These are phyloP conservation scores for Forbesichthys papilliferus DNA, from an alignment of 2,113 vertebrate species.

Conservation along the genomic window DNA sequence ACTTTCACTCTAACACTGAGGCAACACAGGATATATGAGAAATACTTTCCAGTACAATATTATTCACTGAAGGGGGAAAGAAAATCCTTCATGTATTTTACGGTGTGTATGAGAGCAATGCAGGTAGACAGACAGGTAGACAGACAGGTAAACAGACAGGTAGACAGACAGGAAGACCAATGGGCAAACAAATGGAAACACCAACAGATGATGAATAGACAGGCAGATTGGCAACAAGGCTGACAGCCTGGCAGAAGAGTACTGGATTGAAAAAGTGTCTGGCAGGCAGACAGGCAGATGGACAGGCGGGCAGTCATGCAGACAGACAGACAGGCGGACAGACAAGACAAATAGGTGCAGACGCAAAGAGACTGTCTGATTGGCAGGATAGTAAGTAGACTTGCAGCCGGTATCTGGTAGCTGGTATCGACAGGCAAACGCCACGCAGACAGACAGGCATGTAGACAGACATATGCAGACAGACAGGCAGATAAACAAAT, in stretches of 20 bases:
- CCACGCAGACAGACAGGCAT: constrained; percentile 29
- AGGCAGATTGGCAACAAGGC: constrained; percentile 64
- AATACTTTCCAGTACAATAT: too few species aligned
- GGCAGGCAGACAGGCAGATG: constrained; percentile 72
- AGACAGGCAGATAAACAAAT: constrained; percentile 38
- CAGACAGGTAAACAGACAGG: constrained; percentile 31
- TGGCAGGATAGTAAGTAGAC: constrained; percentile 41
- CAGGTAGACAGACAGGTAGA: constrained; percentile 24
- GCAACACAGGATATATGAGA: too few species aligned
- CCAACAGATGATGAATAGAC: constrained; percentile 34
- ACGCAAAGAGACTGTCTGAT: constrained; percentile 49
- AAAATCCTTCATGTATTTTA: too few species aligned
- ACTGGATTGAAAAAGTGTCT: constrained; percentile 61
- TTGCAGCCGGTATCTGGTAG: too few species aligned
- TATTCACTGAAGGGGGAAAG: too few species aligned
- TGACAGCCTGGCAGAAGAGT: constrained; percentile 62
- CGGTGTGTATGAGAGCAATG: neutral
- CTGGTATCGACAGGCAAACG: neutral
- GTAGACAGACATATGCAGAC: constrained; percentile 14
- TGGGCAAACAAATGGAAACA: constrained; percentile 24
- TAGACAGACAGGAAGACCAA: constrained; percentile 47
- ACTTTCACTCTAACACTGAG: neutral
- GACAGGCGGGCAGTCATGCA: constrained; percentile 49
- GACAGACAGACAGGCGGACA: constrained; percentile 26
- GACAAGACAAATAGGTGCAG: constrained; percentile 41